Base-by-base conservation (phyloP, 2,888 invertebrate species). In the Lepidonotus clava region DNA sequence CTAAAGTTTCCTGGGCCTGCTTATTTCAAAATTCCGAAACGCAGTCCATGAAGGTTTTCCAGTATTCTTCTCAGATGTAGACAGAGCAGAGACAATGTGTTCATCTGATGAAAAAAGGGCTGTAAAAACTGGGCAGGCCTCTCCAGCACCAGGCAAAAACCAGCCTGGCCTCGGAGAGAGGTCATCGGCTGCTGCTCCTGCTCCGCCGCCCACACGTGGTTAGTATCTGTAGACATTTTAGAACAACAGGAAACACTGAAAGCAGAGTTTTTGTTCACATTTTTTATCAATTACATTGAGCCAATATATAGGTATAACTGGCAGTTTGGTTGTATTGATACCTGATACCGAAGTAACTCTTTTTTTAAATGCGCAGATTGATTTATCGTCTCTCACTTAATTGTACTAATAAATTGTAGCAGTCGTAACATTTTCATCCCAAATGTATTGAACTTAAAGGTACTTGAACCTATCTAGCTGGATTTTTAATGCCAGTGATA, bases 231-330 rank as follows among this genome's bases (percentile, higher is more conserved):
- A n/a, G 61, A 61, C 24, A 32, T 61, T 61, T 53, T 61, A 61
- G 28, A 61, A 61, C 61, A 61, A 61, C 61, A 61, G 61, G 61
- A 61, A 61, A 28, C 61, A 24, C 24, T n/a, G 61, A 61, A 61
- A 61, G 61, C n/a, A 4, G 24, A 28, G 0, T 24, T 4, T 61
- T 28, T 61, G 18, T 46, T 46, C 18, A n/a, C n/a, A n/a, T n/a
- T n/a, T n/a, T n/a, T n/a, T n/a, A n/a, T n/a, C n/a, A n/a, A n/a
- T n/a, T n/a, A n/a, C n/a, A n/a, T n/a, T n/a, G n/a, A 53, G 53
- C 21, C 53, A 53, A 53, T 53, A n/a, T 53, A 53, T 53, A n/a
- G n/a, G n/a, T 53, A 53, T 53, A 53, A 53, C 53, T 53, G 11
- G 6, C 53, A 53, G n/a, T n/a, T n/a, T n/a, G n/a, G n/a, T n/a